These are phyloP conservation scores for Carassius gibelio DNA, from an alignment of 2,113 vertebrate species.

Conservation along the genomic window DNA sequence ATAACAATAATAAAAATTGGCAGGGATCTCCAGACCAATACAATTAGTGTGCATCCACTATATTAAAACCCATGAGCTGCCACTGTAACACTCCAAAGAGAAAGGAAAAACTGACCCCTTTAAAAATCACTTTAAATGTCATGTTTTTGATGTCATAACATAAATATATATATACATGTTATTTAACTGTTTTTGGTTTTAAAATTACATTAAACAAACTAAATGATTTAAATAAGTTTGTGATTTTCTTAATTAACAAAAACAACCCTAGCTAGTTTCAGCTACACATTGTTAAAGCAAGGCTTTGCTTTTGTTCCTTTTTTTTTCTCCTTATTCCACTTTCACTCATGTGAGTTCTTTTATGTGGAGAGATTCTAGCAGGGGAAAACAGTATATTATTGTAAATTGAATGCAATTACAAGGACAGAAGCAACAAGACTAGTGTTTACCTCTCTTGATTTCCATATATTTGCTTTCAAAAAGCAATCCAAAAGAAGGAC, in stretches of 20 bases:
- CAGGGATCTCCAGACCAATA: no score
- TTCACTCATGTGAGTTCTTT: neutral
- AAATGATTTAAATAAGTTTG: no score
- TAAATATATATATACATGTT: no score
- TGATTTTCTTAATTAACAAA: neutral
- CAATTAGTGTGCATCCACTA: no score
- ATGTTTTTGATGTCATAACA: neutral
- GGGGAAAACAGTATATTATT: neutral
- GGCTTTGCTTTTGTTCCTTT: neutral
- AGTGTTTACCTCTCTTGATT: constrained; percentile 24
- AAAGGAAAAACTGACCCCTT: no score
- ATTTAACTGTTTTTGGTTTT: no score
- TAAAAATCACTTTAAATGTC: neutral
- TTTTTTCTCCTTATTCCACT: neutral
- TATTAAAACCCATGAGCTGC: no score
- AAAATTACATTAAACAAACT: no score
- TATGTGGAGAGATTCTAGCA: neutral
- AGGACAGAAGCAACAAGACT: constrained; percentile 14
- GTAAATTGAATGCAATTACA: constrained; percentile 32
- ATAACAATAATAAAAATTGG: no score
- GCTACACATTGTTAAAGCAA: neutral
- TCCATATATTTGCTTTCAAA: constrained; percentile 19
- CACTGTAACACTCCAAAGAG: no score
- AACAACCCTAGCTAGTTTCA: neutral
- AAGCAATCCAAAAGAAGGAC: constrained; percentile 1